Evolutionary conservation across 2,888 invertebrate species (phyloP), one percentile per base, ranked within the genome.

Genomic region (Micoletzkya japonica): DNA sequence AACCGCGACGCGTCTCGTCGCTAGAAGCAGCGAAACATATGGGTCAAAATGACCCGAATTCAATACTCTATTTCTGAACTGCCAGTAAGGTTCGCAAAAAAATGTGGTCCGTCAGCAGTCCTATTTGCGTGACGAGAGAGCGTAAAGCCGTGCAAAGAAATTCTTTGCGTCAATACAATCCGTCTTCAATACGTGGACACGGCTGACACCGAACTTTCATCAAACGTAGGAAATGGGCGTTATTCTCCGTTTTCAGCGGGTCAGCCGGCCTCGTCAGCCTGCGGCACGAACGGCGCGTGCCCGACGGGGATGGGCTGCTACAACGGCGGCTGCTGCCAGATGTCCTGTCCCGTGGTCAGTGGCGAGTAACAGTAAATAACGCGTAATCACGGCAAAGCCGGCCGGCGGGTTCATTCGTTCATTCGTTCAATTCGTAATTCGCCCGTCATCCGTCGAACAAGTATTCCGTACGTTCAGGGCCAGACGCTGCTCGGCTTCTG

Each of bases 281-380:
- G 75, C 61, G 59, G 66, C 4, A 34, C 37, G 26, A 69, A 70
- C 26, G 61, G 70, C 28, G 70, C 71, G n/a, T 74, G 74, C 66
- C 76, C 75, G 3, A 63, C 75, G n/a, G 77, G 77, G 24, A 75
- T 73, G 37, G 78, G 76, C 14, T 82, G 82, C 67, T 79, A 74
- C 73, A 77, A 81, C 72, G 84, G 83, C 50, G 77, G 76, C 30
- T 84, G 84, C 66, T 84, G 84, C 59, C 83, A 82, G 0, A 75
- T 80, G 68, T 61, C 71, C 7, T 84, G 84, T 56, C 84, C 84
- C 2, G 32, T 70, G 14, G 74, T 74, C 28, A 61, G 61, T 61
- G 2, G n/a, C 20, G 6, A 54, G n/a, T n/a, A n/a, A n/a, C n/a
- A n/a, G 20, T 50, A 50, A 4, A n/a, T 50, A 50, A 20, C 50